A percentile compares a stretch with the other conserved stretches of the same genome.
Conservation (phyloP, 2,797 vertebrate genomes). For the Ptychadena robeensis region DNA sequence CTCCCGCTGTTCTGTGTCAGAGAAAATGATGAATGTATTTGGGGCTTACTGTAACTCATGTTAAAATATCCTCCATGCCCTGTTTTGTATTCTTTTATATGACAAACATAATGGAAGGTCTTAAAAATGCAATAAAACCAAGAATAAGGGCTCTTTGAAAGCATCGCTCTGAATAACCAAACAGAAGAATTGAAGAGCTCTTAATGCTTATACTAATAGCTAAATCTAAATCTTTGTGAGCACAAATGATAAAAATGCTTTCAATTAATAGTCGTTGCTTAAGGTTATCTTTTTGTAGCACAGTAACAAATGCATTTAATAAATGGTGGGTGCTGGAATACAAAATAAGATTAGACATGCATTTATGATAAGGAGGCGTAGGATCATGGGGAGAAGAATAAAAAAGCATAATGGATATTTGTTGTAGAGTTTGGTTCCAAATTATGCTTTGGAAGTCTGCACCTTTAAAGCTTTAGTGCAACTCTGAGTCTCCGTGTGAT, state of each 20-base stretch:
- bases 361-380: constrained; percentile 63
- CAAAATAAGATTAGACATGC: constrained; percentile 69
- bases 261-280: constrained; percentile 71
- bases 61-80: constrained; percentile 5
- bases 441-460: not conserved
- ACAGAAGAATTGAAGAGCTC: constrained; percentile 58
- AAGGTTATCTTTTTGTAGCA: constrained; percentile 71
- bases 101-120: constrained; percentile 23
- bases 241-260: constrained; percentile 66
- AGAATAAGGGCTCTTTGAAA: constrained; percentile 29
- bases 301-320: constrained; percentile 68
- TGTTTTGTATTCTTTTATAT: constrained; percentile 32
- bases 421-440: not conserved
- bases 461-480: not conserved
- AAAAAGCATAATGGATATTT: constrained; percentile 11
- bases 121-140: constrained; percentile 35
- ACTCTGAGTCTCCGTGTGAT: not conserved
- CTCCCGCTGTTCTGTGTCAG: not conserved
- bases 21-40: not conserved
- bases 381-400: constrained; percentile 66
- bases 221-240: constrained; percentile 33
- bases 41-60: not conserved
- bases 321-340: constrained; percentile 64
- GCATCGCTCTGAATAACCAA: constrained; percentile 30
- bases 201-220: constrained; percentile 54